Evolutionary conservation across 1,140 invertebrate species (phyloP).

Genomic region (Drosophila repleta): DNA sequence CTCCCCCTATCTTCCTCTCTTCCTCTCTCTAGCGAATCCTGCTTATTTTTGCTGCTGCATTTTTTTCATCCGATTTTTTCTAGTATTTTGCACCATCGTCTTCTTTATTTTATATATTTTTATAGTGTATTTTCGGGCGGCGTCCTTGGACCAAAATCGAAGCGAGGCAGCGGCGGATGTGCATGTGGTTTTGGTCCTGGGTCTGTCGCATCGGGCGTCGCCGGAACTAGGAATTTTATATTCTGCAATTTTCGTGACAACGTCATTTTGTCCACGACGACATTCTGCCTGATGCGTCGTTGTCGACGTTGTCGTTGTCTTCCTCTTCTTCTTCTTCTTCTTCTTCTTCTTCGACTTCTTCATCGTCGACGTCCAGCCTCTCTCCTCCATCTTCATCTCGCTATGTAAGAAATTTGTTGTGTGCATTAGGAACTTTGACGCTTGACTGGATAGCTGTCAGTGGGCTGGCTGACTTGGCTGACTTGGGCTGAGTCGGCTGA

Average conservation of each 20-base stretch:
- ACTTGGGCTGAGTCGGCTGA: conserved; percentile 6
- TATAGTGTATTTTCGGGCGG: conserved; percentile 60
- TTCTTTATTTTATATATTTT: conserved; percentile 63
- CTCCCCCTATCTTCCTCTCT: too few species aligned
- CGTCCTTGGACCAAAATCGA: conserved; percentile 76
- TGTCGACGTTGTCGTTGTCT: conserved; percentile 44
- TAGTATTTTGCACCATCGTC: conserved; percentile 37
- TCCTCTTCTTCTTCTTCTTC: conserved; percentile 19
- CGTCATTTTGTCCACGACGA: conserved; percentile 83
- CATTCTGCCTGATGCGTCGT: conserved; percentile 75
- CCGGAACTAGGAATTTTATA: conserved; percentile 83
- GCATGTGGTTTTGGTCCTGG: conserved; percentile 63
- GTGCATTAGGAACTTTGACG: conserved; percentile 83
- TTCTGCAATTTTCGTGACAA: conserved; percentile 84
- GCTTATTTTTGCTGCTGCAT: conserved; percentile 33
- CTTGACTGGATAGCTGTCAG: conserved; percentile 79
- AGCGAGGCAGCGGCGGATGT: conserved; percentile 55
- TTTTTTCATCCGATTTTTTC: neutral
- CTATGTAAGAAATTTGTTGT: conserved; percentile 82
- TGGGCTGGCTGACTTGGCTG: conserved; percentile 46
- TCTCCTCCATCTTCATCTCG: neutral
- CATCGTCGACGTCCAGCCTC: conserved; percentile 56
- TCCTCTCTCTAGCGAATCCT: conserved; percentile 12
- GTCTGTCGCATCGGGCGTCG: conserved; percentile 36
- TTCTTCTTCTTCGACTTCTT: neutral